These are phyloP conservation scores for Agrilus mali DNA, from an alignment of 2,888 invertebrate species.

Conservation along the genomic window DNA sequence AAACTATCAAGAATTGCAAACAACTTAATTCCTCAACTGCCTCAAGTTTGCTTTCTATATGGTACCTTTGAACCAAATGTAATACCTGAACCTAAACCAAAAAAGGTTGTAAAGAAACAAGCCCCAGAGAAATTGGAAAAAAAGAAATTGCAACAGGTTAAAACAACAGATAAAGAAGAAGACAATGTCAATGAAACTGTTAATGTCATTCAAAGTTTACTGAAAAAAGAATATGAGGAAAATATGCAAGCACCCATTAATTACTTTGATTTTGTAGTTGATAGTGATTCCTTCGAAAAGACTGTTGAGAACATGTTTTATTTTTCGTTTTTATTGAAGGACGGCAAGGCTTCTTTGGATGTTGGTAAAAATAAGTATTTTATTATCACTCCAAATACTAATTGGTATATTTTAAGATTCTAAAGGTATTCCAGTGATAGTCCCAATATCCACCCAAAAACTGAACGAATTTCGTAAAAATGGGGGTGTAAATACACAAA, in stretches of 20 bases:
- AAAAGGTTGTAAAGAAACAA: conserved; percentile 15
- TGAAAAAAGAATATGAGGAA: conserved; percentile 33
- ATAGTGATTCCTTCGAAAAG: conserved; percentile 44
- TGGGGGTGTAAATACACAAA: conserved; percentile 38
- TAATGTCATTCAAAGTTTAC: conserved; percentile 35
- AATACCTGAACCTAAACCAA: conserved; percentile 25
- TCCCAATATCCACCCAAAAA: conserved; percentile 19
- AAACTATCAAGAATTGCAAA: conserved; percentile 23
- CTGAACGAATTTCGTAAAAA: conserved; percentile 21
- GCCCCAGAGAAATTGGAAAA: conserved; percentile 25
- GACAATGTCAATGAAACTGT: conserved; percentile 45
- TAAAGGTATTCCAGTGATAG: conserved; percentile 19
- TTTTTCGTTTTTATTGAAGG: conserved; percentile 47
- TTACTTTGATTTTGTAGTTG: conserved; percentile 46
- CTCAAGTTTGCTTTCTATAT: conserved; percentile 31
- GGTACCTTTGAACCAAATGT: conserved; percentile 35
- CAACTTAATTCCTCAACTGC: conserved; percentile 24
- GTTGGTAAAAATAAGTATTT: conserved; percentile 30
- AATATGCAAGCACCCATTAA: conserved; percentile 35
- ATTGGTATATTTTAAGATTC: conserved; percentile 15
- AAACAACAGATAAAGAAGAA: conserved; percentile 39
- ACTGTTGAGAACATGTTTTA: conserved; percentile 54
- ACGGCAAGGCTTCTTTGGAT: conserved; percentile 39
- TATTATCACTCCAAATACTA: background rate
- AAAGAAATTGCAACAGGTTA: conserved; percentile 39